Evolutionary conservation across 2,113 vertebrate species (phyloP).

Genomic region (Platycercus adscitus): DNA sequence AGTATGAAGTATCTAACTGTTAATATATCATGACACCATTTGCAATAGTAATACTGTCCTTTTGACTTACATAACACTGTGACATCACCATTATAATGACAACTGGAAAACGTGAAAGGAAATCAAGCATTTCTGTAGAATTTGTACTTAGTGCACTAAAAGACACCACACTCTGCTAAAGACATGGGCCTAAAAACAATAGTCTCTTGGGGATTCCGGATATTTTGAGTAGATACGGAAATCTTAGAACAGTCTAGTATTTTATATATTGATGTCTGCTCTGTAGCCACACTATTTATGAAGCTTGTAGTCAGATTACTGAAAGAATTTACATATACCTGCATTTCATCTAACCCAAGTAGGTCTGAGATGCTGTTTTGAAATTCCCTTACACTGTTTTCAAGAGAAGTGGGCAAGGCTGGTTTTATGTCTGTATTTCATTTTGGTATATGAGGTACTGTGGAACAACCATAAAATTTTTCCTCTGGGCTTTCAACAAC

Average conservation of each 20-base stretch:
- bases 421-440: slow-evolving; percentile 9
- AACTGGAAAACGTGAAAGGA: slow-evolving; percentile 19
- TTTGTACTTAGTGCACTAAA: slow-evolving; percentile 49
- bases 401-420: neutral
- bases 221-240: neutral
- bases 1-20: slow-evolving; percentile 42
- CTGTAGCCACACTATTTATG: neutral
- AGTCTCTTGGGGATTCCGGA: neutral
- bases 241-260: slow-evolving; percentile 7
- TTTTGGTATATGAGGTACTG: slow-evolving; percentile 35
- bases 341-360: slow-evolving; percentile 34
- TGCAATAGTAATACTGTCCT: slow-evolving; percentile 11
- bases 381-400: slow-evolving; percentile 55
- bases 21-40: slow-evolving; percentile 57
- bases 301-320: slow-evolving; percentile 38
- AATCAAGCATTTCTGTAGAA: slow-evolving; percentile 10
- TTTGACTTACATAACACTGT: slow-evolving; percentile 37
- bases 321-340: slow-evolving; percentile 45
- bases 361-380: slow-evolving; percentile 3
- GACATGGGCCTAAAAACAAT: neutral
- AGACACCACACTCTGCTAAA: neutral
- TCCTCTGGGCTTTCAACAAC: slow-evolving; percentile 51
- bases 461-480: slow-evolving; percentile 27
- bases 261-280: neutral
- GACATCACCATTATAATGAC: slow-evolving; percentile 41